Percentiles rank a stretch among this genome's conserved stretches.
Evolutionary conservation across 2,113 vertebrate genomes (phyloP).

Genomic region (Sarotherodon lohbergeri): DNA sequence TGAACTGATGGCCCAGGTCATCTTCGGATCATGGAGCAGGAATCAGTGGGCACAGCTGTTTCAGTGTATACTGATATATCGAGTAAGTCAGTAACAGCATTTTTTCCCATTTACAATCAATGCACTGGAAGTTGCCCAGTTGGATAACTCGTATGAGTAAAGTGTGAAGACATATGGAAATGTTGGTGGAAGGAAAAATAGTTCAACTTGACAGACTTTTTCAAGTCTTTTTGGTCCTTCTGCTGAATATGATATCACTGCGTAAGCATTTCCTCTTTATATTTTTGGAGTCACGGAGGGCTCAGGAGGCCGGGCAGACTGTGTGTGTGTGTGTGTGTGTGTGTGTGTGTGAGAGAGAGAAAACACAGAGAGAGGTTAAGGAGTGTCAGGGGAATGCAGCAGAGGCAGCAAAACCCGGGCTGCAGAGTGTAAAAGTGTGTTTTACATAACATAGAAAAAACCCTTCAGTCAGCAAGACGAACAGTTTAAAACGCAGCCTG

Average conservation of each 20-base stretch:
- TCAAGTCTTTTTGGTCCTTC: background rate
- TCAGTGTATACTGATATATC: background rate
- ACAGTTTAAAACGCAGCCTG: background rate
- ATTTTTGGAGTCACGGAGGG: conserved; percentile 25
- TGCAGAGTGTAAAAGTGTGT: background rate
- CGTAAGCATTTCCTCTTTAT: conserved; percentile 43
- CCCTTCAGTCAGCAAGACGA: background rate
- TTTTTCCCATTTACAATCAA: background rate
- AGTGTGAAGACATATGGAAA: background rate
- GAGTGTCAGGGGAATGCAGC: background rate
- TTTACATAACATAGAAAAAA: background rate
- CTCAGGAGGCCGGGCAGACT: background rate
- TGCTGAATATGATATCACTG: conserved; percentile 43
- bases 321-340: background rate
- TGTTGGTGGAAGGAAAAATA: background rate
- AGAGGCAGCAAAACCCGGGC: background rate
- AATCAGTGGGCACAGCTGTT: background rate
- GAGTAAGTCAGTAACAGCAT: background rate
- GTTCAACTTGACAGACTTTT: background rate
- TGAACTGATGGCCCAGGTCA: background rate
- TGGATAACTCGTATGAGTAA: background rate
- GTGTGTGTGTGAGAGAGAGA: background rate
- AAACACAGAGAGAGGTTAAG: conserved; percentile 1
- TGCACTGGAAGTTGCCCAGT: background rate
- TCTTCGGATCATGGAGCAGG: background rate